Evolutionary conservation across 2,888 invertebrate genomes (phyloP).

Genomic region (Hirtodrosophila alboralis): DNA sequence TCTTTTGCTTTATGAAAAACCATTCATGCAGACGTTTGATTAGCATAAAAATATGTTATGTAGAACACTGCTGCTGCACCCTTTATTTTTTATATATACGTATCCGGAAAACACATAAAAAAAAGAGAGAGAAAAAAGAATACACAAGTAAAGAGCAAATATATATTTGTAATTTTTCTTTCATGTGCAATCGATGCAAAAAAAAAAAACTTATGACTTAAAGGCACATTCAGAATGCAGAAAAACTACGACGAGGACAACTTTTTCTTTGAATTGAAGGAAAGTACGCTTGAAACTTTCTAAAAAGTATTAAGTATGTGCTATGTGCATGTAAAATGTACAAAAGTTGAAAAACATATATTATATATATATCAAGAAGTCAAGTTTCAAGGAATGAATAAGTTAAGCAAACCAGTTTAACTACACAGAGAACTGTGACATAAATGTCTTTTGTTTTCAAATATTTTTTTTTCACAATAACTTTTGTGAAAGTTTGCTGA

Average conservation of each 20-base stretch:
- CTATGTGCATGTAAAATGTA: slow-evolving; percentile 9
- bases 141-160: slow-evolving; percentile 4
- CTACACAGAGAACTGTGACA: slow-evolving; percentile 32
- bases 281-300: slow-evolving; percentile 48
- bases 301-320: slow-evolving; percentile 21
- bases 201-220: slow-evolving; percentile 31
- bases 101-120: neutral
- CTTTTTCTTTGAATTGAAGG: slow-evolving; percentile 19
- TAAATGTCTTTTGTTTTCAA: no score
- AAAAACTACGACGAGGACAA: slow-evolving; percentile 14
- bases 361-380: slow-evolving; percentile 18
- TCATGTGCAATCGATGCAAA: slow-evolving; percentile 37
- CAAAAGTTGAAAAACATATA: slow-evolving; percentile 19
- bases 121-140: neutral
- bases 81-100: no score
- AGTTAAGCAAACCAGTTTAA: slow-evolving; percentile 21
- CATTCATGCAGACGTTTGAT: no score
- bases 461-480: no score
- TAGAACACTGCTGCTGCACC: no score
- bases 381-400: slow-evolving; percentile 14
- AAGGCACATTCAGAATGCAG: slow-evolving; percentile 28
- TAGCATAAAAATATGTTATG: no score
- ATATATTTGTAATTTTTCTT: slow-evolving; percentile 7
- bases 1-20: no score
- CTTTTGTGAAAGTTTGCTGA: no score